Base-by-base conservation (phyloP, 2,797 vertebrate species). In the Neostethus bicornis region DNA sequence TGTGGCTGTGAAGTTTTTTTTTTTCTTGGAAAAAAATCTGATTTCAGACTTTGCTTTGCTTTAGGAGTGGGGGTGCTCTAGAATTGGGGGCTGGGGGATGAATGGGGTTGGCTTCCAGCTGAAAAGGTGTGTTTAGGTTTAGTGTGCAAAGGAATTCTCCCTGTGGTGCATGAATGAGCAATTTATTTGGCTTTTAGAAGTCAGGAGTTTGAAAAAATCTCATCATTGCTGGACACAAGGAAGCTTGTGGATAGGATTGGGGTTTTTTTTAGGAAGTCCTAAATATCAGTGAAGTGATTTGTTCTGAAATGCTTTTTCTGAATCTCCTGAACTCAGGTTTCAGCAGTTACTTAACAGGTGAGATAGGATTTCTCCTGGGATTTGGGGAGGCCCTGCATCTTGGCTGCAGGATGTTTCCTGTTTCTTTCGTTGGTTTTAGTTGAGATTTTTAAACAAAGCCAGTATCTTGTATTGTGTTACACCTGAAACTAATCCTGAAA, bases 1-100 rank as follows among this genome's bases (percentile, higher is more conserved):
- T 88, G 86, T 88, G 86, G 79, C 80, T 67, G n/a, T 81, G 57
- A 50, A 32, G 8, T 71, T 61, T 56, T 50, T 46, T 62, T 70
- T 51, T 64, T 51, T 24, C 28, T 39, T 21, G 41, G 63, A 67
- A 61, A 76, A 75, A 70, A 64, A 75, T 52, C 42, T 44, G 51
- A 73, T 79, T 71, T 56, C 13, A 5, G n/a, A 58, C 14, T 57
- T 51, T 61, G 51, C 47, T 7, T 24, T 5, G 5, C 25, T 25
- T 10, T n/a, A 58, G 50, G 19, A 26, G n/a, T 3, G 8, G 13
- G 9, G 14, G 12, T 41, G 20, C 14, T 26, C 8, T 28, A 7
- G 12, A 4, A 5, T 10, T 19, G 3, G 21, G 19, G 32, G 17
- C 17, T 29, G 2, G 19, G 32, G n/a, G 9, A 14, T 21, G 42